Percentiles rank a stretch among this genome's conserved stretches.
phyloP scores from a whole-genome alignment of 37 sponge, comb jelly and placozoan species.

The Lycopodina hypogea region DNA sequence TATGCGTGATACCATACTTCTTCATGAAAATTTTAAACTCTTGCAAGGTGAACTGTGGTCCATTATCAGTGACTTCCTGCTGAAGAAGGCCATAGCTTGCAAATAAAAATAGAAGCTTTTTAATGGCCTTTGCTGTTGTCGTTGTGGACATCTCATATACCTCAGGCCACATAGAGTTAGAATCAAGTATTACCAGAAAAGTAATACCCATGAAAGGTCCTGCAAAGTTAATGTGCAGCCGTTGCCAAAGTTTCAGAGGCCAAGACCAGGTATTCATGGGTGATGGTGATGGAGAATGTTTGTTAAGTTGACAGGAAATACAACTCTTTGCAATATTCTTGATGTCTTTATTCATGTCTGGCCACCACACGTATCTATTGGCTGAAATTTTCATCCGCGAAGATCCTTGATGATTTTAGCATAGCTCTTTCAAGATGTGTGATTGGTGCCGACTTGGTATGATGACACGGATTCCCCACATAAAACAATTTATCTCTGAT shows the following conservation, averaged over 20 bases:
- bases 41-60: constrained; percentile 39
- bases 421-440: constrained; percentile 18
- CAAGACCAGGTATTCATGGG: background rate
- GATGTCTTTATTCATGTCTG: constrained; percentile 25
- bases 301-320: too few relatives aligned
- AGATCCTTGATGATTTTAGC: constrained; percentile 31
- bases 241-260: constrained; percentile 13
- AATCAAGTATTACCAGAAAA: constrained; percentile 29
- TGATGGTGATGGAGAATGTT: too few relatives aligned
- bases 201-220: constrained; percentile 29
- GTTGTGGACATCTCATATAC: constrained; percentile 16
- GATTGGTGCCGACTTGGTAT: constrained; percentile 5
- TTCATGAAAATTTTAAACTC: constrained; percentile 25
- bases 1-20: constrained; percentile 41
- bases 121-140: constrained; percentile 24
- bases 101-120: constrained; percentile 30
- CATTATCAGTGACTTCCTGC: constrained; percentile 47
- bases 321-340: background rate
- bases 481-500: constrained; percentile 19
- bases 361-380: constrained; percentile 49
- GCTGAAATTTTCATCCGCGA: constrained; percentile 46
- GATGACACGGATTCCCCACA: constrained; percentile 52
- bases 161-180: constrained; percentile 54
- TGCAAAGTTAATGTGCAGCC: constrained; percentile 44
- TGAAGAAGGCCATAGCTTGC: constrained; percentile 33